Percentiles rank a stretch among this genome's conserved stretches.
Conservation (phyloP, 2,888 invertebrate species). For the Agrotis segetum region DNA sequence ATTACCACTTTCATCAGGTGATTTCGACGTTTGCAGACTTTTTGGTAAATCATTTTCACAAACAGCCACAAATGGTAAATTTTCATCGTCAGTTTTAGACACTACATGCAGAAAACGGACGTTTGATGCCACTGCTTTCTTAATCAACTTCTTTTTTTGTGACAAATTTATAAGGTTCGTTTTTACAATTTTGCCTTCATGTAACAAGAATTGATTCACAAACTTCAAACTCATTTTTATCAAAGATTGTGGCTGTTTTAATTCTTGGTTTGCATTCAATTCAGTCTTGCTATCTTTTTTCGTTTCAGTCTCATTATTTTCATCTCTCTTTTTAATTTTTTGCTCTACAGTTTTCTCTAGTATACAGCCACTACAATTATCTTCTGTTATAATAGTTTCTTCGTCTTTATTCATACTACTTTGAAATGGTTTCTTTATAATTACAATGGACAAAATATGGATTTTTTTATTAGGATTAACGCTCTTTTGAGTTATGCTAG, state of each 20-base stretch:
- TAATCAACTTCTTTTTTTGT: neutral
- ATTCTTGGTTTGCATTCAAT: conserved; percentile 5
- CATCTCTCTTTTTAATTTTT: conserved; percentile 9
- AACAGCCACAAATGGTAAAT: conserved; percentile 2
- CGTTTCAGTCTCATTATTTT: conserved; percentile 11
- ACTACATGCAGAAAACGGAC: neutral
- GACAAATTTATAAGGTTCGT: neutral
- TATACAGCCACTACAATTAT: conserved; percentile 1
- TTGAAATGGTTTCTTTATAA: conserved; percentile 7
- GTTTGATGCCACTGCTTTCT: neutral
- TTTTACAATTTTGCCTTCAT: neutral
- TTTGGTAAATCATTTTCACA: conserved; percentile 4
- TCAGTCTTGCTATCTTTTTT: neutral
- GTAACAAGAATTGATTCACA: conserved; percentile 8
- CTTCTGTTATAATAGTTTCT: neutral
- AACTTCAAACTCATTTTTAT: conserved; percentile 1
- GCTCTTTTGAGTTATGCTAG: conserved; percentile 1
- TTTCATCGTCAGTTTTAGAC: conserved; percentile 7
- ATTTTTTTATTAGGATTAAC: conserved; percentile 15
- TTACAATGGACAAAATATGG: conserved; percentile 12
- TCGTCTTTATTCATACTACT: neutral
- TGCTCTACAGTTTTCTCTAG: neutral
- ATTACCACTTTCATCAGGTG: conserved; percentile 3
- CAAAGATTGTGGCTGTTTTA: neutral
- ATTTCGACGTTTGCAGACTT: conserved; percentile 8